These are phyloP conservation scores for Dipodomys merriami DNA, from an alignment of 2,113 vertebrate species.

Conservation along the genomic window DNA sequence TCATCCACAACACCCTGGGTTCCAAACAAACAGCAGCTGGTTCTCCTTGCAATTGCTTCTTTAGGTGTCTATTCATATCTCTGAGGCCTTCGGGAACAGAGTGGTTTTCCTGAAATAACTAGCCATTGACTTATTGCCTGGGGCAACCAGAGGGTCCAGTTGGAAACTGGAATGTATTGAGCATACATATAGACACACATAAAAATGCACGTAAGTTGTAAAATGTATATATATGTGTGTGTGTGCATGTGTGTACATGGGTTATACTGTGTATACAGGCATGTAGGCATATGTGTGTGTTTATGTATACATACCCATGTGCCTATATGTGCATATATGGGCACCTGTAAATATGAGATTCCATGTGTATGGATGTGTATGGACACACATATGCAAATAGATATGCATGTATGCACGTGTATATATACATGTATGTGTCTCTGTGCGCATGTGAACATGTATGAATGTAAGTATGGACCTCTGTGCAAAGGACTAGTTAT, in stretches of 20 bases:
- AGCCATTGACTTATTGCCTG: not conserved
- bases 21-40: not conserved
- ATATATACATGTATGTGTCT: not conserved
- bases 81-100: not conserved
- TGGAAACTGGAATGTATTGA: not conserved
- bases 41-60: conserved; percentile 3
- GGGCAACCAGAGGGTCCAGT: not conserved
- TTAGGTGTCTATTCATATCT: conserved; percentile 21
- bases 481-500: not conserved
- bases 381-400: not conserved
- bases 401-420: not conserved
- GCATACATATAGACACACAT: not conserved
- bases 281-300: not conserved
- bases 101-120: not conserved
- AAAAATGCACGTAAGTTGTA: not conserved
- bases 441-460: too few species aligned
- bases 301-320: not conserved
- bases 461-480: not conserved
- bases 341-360: too few species aligned
- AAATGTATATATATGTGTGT: not conserved
- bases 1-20: not conserved
- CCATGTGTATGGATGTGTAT: not conserved
- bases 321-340: not conserved
- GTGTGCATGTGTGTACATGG: not conserved
- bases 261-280: not conserved